Percentiles rank a stretch among this genome's conserved stretches.
Conservation (phyloP, 2,797 vertebrate species). For the Eulemur mongoz region DNA sequence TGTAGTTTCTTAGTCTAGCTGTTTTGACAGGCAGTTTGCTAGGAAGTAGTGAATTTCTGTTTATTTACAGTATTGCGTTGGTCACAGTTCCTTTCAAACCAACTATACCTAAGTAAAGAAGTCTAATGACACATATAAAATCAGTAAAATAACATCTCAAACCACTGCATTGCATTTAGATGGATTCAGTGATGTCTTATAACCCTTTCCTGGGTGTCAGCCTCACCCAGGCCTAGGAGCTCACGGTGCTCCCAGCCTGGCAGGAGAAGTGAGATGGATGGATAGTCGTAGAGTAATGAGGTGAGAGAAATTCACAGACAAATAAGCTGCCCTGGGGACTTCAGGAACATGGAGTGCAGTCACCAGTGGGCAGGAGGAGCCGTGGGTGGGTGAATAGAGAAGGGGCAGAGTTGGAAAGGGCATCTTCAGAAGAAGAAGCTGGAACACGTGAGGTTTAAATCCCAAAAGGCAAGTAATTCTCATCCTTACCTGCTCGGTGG, state of each 20-base stretch:
- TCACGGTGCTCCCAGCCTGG: not conserved
- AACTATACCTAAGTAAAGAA: constrained; percentile 24
- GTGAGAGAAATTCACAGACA: not conserved
- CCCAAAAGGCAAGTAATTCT: not conserved
- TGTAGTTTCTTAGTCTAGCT: constrained; percentile 57
- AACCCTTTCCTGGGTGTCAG: not conserved
- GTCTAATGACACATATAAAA: not conserved
- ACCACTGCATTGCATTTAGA: not conserved
- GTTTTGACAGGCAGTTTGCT: constrained; percentile 69
- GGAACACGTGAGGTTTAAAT: not conserved
- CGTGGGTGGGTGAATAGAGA: not conserved
- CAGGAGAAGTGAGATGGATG: not conserved
- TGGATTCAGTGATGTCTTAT: not conserved
- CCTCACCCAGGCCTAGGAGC: not conserved
- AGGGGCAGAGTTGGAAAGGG: not conserved
- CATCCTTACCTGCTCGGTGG: not conserved
- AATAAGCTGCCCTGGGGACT: not conserved
- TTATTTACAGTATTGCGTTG: constrained; percentile 70
- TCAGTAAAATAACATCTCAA: not conserved
- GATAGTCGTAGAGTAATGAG: not conserved
- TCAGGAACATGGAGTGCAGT: not conserved
- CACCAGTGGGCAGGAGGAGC: not conserved
- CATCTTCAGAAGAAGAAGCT: not conserved
- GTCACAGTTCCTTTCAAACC: constrained; percentile 69
- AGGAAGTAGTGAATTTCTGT: constrained; percentile 54